Conservation (phyloP, 1,140 invertebrate species). For the Pectinophora gossypiella region DNA sequence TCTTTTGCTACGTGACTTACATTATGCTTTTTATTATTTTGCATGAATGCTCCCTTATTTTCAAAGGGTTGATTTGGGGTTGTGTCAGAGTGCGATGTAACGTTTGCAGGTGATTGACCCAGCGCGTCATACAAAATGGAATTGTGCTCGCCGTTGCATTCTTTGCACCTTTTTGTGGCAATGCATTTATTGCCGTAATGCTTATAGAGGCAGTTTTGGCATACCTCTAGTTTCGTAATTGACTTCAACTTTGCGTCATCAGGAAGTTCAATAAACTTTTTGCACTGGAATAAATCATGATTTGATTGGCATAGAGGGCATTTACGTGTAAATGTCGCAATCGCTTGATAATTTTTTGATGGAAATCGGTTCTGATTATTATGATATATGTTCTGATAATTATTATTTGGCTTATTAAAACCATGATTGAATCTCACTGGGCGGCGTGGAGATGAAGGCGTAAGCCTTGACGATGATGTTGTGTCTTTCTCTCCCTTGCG, state of each 20-base stretch:
- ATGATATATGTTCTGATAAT: background rate
- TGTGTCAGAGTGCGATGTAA: background rate
- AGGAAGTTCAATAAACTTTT: constrained; percentile 7
- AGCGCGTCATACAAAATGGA: constrained; percentile 7
- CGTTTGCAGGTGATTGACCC: background rate
- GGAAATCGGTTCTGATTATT: background rate
- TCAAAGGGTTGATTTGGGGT: background rate
- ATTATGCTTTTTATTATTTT: background rate
- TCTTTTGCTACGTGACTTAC: background rate
- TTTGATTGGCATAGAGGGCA: background rate
- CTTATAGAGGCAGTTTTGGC: background rate
- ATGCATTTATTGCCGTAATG: constrained; percentile 2
- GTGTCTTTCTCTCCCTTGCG: background rate
- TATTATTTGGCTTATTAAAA: background rate
- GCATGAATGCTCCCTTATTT: background rate
- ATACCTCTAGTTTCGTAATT: background rate
- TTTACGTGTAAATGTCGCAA: background rate
- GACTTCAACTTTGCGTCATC: background rate
- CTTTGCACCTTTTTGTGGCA: background rate
- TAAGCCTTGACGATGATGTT: background rate
- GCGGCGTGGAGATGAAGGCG: background rate
- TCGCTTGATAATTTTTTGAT: background rate
- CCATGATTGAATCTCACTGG: background rate
- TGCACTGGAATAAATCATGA: constrained; percentile 1
- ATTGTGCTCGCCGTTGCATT: constrained; percentile 10